Conservation (phyloP, 2,888 invertebrate genomes). For the Orchestes rusci region DNA sequence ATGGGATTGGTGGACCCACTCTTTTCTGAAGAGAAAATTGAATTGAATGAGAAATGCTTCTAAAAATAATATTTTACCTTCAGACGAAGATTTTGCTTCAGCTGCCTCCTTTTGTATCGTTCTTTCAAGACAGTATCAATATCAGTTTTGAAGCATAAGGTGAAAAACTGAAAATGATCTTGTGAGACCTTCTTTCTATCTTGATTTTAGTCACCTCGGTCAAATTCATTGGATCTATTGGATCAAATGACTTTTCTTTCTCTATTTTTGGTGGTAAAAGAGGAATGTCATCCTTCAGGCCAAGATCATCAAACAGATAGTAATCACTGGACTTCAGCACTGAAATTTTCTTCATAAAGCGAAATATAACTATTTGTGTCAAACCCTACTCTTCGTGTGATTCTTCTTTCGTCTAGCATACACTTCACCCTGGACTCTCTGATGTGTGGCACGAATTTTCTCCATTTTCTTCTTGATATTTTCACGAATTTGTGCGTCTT, state of each 20-base stretch:
- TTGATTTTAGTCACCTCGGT: no score
- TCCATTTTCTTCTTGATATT: conserved; percentile 17
- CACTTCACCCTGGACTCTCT: conserved; percentile 15
- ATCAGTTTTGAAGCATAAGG: no score
- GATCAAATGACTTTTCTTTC: conserved; percentile 5
- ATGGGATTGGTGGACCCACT: no score
- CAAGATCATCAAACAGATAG: conserved; percentile 17
- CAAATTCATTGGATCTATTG: conserved; percentile 15
- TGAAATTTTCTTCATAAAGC: conserved; percentile 5
- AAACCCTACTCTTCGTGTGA: conserved; percentile 9
- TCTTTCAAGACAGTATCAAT: conserved; percentile 7
- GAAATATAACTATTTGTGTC: not conserved
- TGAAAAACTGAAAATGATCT: no score
- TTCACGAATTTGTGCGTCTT: conserved; percentile 5
- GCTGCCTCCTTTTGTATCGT: conserved; percentile 5
- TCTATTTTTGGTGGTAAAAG: conserved; percentile 11
- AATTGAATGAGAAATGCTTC: no score
- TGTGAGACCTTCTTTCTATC: no score
- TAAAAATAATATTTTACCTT: no score
- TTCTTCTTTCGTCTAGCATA: conserved; percentile 10
- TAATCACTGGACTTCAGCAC: conserved; percentile 18
- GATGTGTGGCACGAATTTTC: conserved; percentile 6
- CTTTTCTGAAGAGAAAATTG: no score
- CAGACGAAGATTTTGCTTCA: no score
- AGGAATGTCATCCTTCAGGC: conserved; percentile 8